These are phyloP conservation scores for Trileptium ribeirensis DNA, from an alignment of 2,888 invertebrate genomes.

Conservation along the genomic window DNA sequence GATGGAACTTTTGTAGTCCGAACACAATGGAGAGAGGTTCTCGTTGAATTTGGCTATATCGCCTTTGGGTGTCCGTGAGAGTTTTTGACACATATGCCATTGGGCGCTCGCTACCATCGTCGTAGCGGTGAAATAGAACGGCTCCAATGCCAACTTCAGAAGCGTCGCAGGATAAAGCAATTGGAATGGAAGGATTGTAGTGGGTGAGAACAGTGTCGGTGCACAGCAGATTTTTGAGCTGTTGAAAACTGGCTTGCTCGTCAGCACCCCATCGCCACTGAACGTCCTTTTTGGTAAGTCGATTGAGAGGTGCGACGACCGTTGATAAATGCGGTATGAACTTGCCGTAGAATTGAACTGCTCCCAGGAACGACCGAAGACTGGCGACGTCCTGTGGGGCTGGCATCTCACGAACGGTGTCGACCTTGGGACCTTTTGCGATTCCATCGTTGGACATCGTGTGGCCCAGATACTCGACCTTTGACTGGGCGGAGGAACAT, in stretches of 20 bases:
- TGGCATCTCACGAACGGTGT: conserved; percentile 41
- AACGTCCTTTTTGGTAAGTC: background rate
- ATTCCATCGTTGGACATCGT: conserved; percentile 35
- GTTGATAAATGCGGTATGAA: conserved; percentile 36
- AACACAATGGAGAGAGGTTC: background rate
- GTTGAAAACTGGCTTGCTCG: background rate
- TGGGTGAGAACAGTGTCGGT: background rate
- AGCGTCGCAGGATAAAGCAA: background rate
- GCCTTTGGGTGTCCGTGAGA: background rate
- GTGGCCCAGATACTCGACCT: conserved; percentile 41
- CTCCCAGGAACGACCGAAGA: conserved; percentile 41
- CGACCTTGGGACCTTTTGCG: conserved; percentile 35
- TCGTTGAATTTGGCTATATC: background rate
- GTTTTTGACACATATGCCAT: background rate
- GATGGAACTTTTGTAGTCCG: conserved; percentile 1
- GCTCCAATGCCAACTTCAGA: background rate
- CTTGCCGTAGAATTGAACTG: conserved; percentile 42
- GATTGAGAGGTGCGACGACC: background rate
- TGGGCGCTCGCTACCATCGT: conserved; percentile 2
- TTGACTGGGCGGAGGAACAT: conserved; percentile 35
- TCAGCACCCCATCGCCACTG: background rate
- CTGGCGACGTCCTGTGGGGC: conserved; percentile 40
- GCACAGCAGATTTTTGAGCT: background rate
- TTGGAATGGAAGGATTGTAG: background rate
- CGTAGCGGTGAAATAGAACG: background rate